Percentiles rank a stretch among this genome's conserved stretches.
Evolutionary conservation across 2,113 vertebrate species (phyloP).

Genomic region (Tauraco erythrolophus): DNA sequence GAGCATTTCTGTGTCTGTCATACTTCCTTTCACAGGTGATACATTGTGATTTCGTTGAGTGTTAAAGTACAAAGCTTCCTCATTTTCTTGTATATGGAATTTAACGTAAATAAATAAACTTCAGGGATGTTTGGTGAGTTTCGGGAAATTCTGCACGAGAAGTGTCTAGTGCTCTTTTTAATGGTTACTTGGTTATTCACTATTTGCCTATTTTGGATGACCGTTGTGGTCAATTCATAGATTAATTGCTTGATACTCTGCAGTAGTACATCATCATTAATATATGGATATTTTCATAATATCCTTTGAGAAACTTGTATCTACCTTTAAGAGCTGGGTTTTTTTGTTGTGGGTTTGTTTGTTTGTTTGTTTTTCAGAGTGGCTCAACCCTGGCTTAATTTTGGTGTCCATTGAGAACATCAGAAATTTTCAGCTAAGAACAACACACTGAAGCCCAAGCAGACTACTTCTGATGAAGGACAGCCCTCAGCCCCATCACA

Average conservation of each 20-base stretch:
- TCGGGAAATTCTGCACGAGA: not conserved
- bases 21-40: not conserved
- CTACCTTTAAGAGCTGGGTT: not conserved
- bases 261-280: too few relatives aligned
- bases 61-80: not conserved
- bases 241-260: not conserved
- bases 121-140: not conserved
- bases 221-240: not conserved
- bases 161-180: fast-evolving
- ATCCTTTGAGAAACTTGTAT: not conserved
- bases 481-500: not conserved
- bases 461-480: not conserved
- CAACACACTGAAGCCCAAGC: too few relatives aligned
- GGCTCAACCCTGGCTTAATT: not conserved
- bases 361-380: not conserved
- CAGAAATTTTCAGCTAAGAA: not conserved
- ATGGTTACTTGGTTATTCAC: fast-evolving
- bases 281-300: not conserved
- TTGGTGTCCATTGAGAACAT: not conserved
- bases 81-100: not conserved
- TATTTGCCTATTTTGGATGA: not conserved
- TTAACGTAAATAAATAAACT: not conserved
- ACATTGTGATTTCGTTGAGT: fast-evolving
- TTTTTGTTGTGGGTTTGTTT: too few relatives aligned
- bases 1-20: not conserved